Conservation (phyloP, 2,888 invertebrate species). For the Thymelicus lineola region DNA sequence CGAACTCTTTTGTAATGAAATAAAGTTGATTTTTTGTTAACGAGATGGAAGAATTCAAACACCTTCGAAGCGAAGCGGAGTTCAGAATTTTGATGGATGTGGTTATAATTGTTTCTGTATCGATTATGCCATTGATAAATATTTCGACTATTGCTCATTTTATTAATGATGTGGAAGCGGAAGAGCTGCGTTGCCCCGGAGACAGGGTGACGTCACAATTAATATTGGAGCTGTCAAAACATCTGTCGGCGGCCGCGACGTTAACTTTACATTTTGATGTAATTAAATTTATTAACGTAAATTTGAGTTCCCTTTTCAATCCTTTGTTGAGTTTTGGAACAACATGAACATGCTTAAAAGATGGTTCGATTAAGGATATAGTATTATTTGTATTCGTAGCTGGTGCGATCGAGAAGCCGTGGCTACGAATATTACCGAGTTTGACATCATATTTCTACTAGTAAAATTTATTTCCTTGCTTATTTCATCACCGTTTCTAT, state of each 20-base stretch:
- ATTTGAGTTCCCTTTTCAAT: constrained; percentile 21
- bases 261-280: constrained; percentile 66
- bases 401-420: too few relatives aligned
- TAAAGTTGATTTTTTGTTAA: constrained; percentile 54
- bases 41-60: constrained; percentile 53
- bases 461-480: too few relatives aligned
- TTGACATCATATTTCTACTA: too few relatives aligned
- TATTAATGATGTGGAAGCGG: constrained; percentile 84
- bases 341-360: neutral
- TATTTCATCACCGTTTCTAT: too few relatives aligned
- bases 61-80: constrained; percentile 62
- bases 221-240: constrained; percentile 81
- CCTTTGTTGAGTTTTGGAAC: neutral
- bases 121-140: constrained; percentile 86
- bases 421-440: too few relatives aligned
- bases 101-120: constrained; percentile 85
- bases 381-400: too few relatives aligned
- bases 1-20: constrained; percentile 50
- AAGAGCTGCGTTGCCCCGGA: constrained; percentile 77
- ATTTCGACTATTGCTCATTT: constrained; percentile 84
- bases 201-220: constrained; percentile 81
- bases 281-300: constrained; percentile 63
- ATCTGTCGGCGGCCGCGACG: constrained; percentile 68
- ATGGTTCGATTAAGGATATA: neutral
- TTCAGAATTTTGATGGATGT: constrained; percentile 83